Conservation (phyloP, 2,797 vertebrate species). For the Eurystomus glaucurus region DNA sequence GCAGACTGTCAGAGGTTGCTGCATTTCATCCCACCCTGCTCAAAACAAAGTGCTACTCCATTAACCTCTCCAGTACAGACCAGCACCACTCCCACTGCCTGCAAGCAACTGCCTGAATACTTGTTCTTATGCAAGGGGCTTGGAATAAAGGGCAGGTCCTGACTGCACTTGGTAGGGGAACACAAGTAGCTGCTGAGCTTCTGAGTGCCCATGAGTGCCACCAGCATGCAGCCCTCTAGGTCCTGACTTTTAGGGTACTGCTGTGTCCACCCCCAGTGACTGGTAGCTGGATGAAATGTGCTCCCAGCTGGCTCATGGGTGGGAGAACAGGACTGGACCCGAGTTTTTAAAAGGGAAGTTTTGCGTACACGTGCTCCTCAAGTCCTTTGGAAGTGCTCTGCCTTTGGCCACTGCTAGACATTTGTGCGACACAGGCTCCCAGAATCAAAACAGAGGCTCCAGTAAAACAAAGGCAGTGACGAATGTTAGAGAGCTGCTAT, state of each 20-base stretch:
- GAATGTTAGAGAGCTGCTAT: neutral
- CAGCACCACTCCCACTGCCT: neutral
- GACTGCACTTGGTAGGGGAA: neutral
- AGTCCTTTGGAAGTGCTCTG: neutral
- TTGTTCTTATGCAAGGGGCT: neutral
- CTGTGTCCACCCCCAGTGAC: neutral
- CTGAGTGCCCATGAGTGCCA: rapidly evolving
- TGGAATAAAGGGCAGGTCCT: neutral
- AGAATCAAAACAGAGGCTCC: neutral
- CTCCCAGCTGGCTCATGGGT: neutral
- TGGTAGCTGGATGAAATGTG: neutral
- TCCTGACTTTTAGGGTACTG: neutral
- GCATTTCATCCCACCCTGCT: neutral
- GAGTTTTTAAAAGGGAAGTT: neutral
- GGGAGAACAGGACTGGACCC: neutral
- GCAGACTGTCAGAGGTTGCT: neutral
- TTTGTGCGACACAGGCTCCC: neutral
- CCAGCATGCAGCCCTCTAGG: neutral
- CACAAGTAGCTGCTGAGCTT: neutral
- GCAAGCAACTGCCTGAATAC: rapidly evolving
- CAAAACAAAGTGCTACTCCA: conserved; percentile 17
- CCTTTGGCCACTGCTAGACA: neutral
- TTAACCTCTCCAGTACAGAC: neutral
- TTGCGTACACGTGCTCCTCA: rapidly evolving
- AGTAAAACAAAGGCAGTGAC: neutral